A percentile compares a stretch with the other conserved stretches of the same genome.
Conservation (phyloP, 2,113 vertebrate genomes). For the Nesoenas mayeri region DNA sequence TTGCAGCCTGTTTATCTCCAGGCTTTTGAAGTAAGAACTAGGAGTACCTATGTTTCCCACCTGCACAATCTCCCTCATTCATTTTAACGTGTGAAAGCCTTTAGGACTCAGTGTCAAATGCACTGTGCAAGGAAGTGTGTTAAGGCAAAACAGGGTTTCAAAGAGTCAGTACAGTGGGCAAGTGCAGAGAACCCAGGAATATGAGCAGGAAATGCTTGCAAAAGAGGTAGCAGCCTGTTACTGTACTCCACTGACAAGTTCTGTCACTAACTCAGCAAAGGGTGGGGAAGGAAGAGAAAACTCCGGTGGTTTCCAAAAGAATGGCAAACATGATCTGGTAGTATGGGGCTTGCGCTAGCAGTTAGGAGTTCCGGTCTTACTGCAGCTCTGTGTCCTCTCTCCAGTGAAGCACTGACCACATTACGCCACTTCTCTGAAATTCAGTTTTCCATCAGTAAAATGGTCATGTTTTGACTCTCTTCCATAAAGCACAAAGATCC, state of each 20-base stretch:
- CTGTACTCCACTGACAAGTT: rapidly evolving
- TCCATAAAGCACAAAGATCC: slow-evolving; percentile 6
- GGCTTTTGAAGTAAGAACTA: neutral
- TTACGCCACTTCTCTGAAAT: neutral
- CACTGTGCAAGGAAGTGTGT: neutral
- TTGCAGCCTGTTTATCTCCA: neutral
- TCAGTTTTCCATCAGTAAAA: slow-evolving; percentile 14
- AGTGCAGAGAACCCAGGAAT: neutral
- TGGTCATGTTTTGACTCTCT: neutral
- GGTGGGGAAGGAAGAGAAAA: neutral
- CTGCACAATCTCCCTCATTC: neutral
- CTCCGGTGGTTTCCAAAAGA: neutral
- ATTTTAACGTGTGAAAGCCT: neutral
- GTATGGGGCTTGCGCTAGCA: neutral
- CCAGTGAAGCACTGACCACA: neutral
- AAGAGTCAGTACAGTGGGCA: neutral
- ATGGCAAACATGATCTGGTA: neutral
- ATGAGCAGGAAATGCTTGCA: neutral
- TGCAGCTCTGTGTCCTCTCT: neutral
- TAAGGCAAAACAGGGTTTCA: neutral
- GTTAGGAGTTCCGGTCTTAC: neutral
- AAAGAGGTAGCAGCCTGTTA: neutral
- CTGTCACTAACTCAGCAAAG: neutral
- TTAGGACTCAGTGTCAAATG: neutral
- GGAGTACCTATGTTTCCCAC: neutral